phyloP scores from a whole-genome alignment of 2,888 invertebrate genomes.

The Chalcosyrphus nemorum region DNA sequence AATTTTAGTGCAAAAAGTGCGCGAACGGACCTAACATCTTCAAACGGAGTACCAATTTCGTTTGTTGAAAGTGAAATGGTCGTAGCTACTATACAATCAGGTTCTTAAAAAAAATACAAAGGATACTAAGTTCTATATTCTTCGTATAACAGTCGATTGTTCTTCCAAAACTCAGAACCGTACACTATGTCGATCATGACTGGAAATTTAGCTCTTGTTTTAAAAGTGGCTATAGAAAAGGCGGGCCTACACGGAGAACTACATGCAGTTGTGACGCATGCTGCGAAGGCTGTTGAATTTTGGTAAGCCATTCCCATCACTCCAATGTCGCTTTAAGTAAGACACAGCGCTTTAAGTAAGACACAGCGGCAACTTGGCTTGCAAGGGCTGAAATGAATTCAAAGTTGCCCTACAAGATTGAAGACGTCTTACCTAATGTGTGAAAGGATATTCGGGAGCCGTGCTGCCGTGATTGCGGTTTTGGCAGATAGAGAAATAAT shows the following conservation, averaged over 20 bases:
- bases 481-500: neutral
- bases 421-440: slow-evolving; percentile 7
- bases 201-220: neutral
- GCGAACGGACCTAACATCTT: slow-evolving; percentile 7
- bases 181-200: neutral
- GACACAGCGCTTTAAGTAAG: no score
- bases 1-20: no score
- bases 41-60: slow-evolving; percentile 11
- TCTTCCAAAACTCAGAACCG: slow-evolving; percentile 1
- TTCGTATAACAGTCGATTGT: slow-evolving; percentile 15
- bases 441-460: neutral
- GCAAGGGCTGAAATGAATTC: slow-evolving; percentile 23
- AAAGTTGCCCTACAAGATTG: slow-evolving; percentile 20
- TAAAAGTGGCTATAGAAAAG: no score
- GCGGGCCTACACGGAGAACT: slow-evolving; percentile 11
- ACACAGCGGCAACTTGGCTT: slow-evolving; percentile 16
- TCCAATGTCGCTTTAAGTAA: neutral
- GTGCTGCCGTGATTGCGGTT: neutral
- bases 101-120: no score
- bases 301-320: neutral
- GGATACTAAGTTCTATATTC: neutral
- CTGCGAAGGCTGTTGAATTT: slow-evolving; percentile 1
- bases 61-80: slow-evolving; percentile 19
- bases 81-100: slow-evolving; percentile 20
- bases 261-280: neutral